phyloP scores from a whole-genome alignment of 2,113 vertebrate species.

The Ranitomeya imitator region DNA sequence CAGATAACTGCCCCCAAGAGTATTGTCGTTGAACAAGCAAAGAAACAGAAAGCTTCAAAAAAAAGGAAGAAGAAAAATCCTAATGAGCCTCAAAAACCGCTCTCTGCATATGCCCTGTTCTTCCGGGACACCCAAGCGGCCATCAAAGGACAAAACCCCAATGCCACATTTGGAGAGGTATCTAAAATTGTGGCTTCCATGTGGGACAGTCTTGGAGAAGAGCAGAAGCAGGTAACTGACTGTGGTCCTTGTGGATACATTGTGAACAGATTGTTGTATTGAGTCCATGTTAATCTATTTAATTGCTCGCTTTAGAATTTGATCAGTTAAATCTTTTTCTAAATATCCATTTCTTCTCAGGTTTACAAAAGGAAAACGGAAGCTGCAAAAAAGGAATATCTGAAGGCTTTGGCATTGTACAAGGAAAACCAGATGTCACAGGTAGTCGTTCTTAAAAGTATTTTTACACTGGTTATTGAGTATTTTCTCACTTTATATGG shows the following conservation, averaged over 20 bases:
- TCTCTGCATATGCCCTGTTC: conserved; percentile 89
- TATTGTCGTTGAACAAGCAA: conserved; percentile 67
- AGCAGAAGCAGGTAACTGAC: conserved; percentile 85
- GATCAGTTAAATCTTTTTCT: not conserved
- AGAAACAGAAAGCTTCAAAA: conserved; percentile 72
- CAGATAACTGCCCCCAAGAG: conserved; percentile 65
- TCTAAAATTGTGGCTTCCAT: conserved; percentile 93
- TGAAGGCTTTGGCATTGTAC: conserved; percentile 85
- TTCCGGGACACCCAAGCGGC: conserved; percentile 91
- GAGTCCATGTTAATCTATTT: too few species aligned
- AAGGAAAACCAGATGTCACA: conserved; percentile 76
- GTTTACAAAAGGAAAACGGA: conserved; percentile 90
- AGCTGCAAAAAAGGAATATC: conserved; percentile 85
- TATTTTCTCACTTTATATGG: too few species aligned
- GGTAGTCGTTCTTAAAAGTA: conserved; percentile 66
- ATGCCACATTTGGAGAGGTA: conserved; percentile 88
- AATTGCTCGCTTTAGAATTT: not conserved
- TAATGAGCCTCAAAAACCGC: conserved; percentile 86
- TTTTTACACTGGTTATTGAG: not conserved
- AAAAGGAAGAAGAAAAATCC: conserved; percentile 85
- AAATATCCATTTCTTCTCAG: conserved; percentile 61
- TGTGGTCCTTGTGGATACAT: not conserved
- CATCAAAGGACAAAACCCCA: conserved; percentile 92
- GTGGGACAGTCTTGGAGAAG: conserved; percentile 93
- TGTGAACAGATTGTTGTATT: not conserved